Conservation (phyloP, 2,888 invertebrate species). For the Patella ulyssiponensis region DNA sequence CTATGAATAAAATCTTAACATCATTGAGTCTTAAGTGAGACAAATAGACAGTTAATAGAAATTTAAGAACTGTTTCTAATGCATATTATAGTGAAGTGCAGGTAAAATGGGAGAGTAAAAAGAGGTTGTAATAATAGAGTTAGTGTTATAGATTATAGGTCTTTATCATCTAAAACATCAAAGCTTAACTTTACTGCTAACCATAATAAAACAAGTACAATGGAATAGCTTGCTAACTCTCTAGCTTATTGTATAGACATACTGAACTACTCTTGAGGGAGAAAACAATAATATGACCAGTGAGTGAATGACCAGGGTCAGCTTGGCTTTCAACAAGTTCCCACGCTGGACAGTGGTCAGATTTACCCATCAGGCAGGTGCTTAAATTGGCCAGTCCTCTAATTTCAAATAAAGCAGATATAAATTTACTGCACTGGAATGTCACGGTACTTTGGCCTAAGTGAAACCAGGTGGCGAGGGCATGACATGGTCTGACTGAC, state of each 20-base stretch:
- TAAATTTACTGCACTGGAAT: slow-evolving; percentile 13
- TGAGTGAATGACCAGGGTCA: slow-evolving; percentile 12
- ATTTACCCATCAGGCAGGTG: slow-evolving; percentile 11
- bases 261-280: slow-evolving; percentile 4
- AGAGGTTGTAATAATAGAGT: slow-evolving; percentile 10
- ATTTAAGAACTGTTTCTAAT: neutral
- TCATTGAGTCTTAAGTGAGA: neutral
- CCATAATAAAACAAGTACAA: slow-evolving; percentile 9
- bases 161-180: slow-evolving; percentile 11
- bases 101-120: neutral
- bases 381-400: slow-evolving; percentile 9
- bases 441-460: slow-evolving; percentile 10
- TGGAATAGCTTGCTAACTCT: slow-evolving; percentile 5
- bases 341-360: slow-evolving; percentile 12
- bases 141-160: neutral
- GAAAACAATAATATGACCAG: slow-evolving; percentile 9
- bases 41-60: slow-evolving; percentile 7
- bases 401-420: slow-evolving; percentile 13
- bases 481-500: slow-evolving; percentile 5
- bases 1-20: no score
- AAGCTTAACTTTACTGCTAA: slow-evolving; percentile 9
- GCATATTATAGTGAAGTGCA: slow-evolving; percentile 1
- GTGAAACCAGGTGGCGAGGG: slow-evolving; percentile 11
- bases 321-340: slow-evolving; percentile 9
- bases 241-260: slow-evolving; percentile 1